phyloP scores from a whole-genome alignment of 2,797 vertebrate genomes.

The Hippopotamyrus pictus region DNA sequence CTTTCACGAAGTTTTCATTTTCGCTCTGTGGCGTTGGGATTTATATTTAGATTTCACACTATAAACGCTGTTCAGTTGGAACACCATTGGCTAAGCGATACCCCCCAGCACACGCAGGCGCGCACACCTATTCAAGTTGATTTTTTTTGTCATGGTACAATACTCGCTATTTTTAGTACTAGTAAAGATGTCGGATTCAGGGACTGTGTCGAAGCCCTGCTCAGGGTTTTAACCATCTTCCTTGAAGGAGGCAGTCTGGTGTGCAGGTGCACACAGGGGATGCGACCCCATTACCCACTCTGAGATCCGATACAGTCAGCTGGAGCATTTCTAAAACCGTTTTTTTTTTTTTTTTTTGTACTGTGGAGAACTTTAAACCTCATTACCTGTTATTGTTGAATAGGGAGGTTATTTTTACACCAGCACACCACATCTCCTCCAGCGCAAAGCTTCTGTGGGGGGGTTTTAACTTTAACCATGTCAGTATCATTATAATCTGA shows the following conservation, averaged over 20 bases:
- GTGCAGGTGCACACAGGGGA: neutral
- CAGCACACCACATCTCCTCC: neutral
- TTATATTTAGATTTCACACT: conserved; percentile 6
- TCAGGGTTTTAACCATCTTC: neutral
- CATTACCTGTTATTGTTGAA: neutral
- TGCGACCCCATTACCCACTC: neutral
- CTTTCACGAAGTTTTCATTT: neutral
- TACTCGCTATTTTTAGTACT: neutral
- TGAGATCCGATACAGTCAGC: neutral
- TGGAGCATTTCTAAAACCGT: neutral
- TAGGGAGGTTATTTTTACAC: neutral
- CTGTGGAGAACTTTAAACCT: neutral
- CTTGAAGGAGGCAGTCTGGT: neutral
- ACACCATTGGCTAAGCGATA: neutral
- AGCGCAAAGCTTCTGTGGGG: neutral
- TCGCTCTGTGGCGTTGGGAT: neutral
- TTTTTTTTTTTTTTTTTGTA: neutral
- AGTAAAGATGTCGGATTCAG: neutral
- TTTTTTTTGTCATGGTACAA: neutral
- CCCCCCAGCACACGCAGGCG: neutral
- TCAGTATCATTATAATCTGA: neutral
- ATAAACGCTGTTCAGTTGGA: conserved; percentile 10
- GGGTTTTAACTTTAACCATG: neutral
- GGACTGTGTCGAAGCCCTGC: neutral
- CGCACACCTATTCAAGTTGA: neutral